These are phyloP conservation scores for Macroglossus sobrinus DNA, from an alignment of 2,113 vertebrate genomes.

Conservation along the genomic window DNA sequence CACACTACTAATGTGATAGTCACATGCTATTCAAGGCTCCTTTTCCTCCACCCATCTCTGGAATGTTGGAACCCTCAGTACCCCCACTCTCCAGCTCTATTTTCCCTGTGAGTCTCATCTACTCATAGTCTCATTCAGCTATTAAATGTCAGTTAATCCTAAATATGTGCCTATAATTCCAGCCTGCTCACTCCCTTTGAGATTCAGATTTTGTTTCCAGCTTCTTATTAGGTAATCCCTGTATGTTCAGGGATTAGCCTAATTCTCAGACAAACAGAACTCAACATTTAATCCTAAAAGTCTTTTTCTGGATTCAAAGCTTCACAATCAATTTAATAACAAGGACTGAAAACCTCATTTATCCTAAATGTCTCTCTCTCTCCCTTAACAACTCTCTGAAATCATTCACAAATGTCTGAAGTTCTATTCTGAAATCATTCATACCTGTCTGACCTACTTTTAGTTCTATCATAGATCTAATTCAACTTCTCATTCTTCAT, in stretches of 20 bases:
- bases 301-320: background rate
- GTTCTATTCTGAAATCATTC: background rate
- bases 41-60: background rate
- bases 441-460: background rate
- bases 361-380: background rate
- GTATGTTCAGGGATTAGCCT: background rate
- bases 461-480: background rate
- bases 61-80: background rate
- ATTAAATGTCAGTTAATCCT: background rate
- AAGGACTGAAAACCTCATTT: background rate
- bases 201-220: background rate
- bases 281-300: background rate
- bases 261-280: background rate
- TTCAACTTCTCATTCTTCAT: background rate
- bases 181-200: background rate
- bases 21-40: too few relatives aligned
- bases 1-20: rapidly evolving
- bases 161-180: background rate
- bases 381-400: background rate
- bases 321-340: background rate
- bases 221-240: background rate
- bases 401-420: background rate
- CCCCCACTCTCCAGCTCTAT: rapidly evolving
- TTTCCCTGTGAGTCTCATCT: background rate
- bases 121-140: background rate